These are phyloP conservation scores for Coremacera marginata DNA, from an alignment of 2,888 invertebrate genomes.

Conservation along the genomic window DNA sequence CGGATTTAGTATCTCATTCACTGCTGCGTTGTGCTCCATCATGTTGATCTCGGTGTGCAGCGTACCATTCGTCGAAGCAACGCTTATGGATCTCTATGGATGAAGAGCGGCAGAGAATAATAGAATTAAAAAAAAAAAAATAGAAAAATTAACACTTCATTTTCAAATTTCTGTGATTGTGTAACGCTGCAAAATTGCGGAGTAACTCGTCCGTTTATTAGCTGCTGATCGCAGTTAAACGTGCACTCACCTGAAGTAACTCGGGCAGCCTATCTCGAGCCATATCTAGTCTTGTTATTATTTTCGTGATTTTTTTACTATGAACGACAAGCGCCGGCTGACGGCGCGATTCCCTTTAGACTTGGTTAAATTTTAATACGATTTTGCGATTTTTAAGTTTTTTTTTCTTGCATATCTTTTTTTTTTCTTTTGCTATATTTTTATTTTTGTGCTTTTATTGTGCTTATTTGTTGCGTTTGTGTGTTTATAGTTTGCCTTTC, in stretches of 20 bases:
- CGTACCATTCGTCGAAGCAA: slow-evolving; percentile 62
- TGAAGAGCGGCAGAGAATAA: slow-evolving; percentile 7
- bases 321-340: too few species aligned
- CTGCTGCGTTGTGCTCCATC: slow-evolving; percentile 57
- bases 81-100: slow-evolving; percentile 61
- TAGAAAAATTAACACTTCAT: slow-evolving; percentile 17
- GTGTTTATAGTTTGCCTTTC: not conserved
- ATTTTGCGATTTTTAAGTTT: not conserved
- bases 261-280: slow-evolving; percentile 66
- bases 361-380: too few species aligned
- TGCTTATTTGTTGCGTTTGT: not conserved
- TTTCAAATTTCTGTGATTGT: slow-evolving; percentile 10
- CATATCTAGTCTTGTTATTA: slow-evolving; percentile 52
- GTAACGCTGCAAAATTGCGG: not conserved
- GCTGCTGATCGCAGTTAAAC: slow-evolving; percentile 25
- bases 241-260: slow-evolving; percentile 64
- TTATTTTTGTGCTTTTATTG: not conserved
- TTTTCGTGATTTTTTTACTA: not conserved
- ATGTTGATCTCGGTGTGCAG: slow-evolving; percentile 53
- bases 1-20: slow-evolving; percentile 66
- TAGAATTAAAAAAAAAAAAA: slow-evolving; percentile 29
- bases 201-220: not conserved
- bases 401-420: not conserved
- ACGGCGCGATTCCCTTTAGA: too few species aligned
- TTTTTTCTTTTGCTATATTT: not conserved